Evolutionary conservation across 1,140 invertebrate genomes (phyloP), one percentile per base, ranked within the genome.

Genomic region (Trissolcus basalis): DNA sequence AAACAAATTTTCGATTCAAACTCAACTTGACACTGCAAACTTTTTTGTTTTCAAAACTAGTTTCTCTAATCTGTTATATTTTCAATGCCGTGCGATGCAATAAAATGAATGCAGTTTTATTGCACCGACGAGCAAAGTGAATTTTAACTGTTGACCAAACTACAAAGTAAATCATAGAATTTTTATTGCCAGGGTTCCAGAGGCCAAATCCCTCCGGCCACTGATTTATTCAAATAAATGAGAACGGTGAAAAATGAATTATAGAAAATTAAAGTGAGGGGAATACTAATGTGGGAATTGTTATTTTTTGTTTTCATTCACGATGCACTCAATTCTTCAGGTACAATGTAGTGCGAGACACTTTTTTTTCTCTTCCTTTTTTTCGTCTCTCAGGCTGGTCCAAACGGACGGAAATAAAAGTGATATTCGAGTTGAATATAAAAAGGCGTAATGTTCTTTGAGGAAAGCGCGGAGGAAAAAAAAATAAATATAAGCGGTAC

Each of bases 201-300:
- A 58, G 13, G 53, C 64, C 19, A 35, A 50, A 35, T 12, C 54
- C 32, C 48, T 44, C 61, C 61, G 55, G 50, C 55, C 56, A 15
- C 58, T 36, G 67, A 70, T 70, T 70, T 50, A 70, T 56, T 70
- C 67, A 54, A 61, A 44, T 70, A 61, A 70, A 69, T 49, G 56
- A 69, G 65, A 48, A 43, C 56, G 65, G 13, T 49, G 60, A 60
- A 69, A 70, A 70, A 70, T 70, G 67, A 70, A 70, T 43, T 63
- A 71, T 63, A 63, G 41, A 19, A 71, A 71, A 71, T 71, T 71
- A 71, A 71, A 71, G 50, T 45, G 15, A 71, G 68, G 68, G 58
- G 68, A 63, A 71, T 71, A 71, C 39, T 71, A 71, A 71, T 63
- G 58, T 71, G 59, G 68, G 68, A 56, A 71, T 71, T 43, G 55